Conservation (phyloP, 1,140 invertebrate genomes). For the Teleopsis dalmanni region DNA sequence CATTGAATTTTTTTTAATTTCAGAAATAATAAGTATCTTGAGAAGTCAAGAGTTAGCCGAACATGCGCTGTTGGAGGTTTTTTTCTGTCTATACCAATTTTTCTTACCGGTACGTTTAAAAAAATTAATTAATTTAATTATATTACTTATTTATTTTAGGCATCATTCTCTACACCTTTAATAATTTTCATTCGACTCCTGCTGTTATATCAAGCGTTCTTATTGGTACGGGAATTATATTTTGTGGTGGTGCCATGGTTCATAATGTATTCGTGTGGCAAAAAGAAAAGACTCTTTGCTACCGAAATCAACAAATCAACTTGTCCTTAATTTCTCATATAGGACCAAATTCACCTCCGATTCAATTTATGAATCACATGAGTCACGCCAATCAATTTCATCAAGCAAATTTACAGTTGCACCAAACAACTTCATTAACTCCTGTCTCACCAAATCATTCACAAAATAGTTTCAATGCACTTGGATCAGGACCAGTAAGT, state of each 20-base stretch:
- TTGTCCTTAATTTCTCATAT: conserved; percentile 29
- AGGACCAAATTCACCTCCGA: conserved; percentile 14
- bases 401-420: conserved; percentile 5
- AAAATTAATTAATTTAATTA: not conserved
- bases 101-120: conserved; percentile 67
- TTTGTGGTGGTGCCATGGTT: conserved; percentile 86
- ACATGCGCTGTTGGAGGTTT: conserved; percentile 88
- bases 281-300: conserved; percentile 64
- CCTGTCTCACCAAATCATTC: conserved; percentile 42
- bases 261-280: conserved; percentile 94
- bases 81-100: conserved; percentile 88
- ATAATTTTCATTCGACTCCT: conserved; percentile 84
- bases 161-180: conserved; percentile 85
- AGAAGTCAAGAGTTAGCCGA: conserved; percentile 80
- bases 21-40: conserved; percentile 79
- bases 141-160: conserved; percentile 52
- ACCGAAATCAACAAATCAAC: conserved; percentile 43
- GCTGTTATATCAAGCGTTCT: conserved; percentile 83
- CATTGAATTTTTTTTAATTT: conserved; percentile 5
- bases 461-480: conserved; percentile 40
- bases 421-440: conserved; percentile 33
- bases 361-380: conserved; percentile 16
- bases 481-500: conserved; percentile 24
- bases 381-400: conserved; percentile 5
- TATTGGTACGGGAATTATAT: conserved; percentile 81